phyloP scores from a whole-genome alignment of 1,140 invertebrate genomes.

The Steinernema feltiae region DNA sequence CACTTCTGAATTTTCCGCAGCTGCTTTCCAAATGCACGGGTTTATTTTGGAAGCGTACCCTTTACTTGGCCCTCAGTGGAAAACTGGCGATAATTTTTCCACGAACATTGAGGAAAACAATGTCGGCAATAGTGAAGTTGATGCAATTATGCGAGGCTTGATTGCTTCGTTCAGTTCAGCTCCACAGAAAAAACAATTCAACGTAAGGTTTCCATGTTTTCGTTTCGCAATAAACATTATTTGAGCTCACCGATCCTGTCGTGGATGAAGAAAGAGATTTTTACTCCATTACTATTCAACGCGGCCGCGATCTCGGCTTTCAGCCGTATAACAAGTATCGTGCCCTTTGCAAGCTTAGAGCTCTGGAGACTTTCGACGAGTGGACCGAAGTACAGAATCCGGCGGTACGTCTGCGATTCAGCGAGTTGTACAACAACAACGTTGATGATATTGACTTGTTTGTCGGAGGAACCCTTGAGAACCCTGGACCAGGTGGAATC shows the following conservation, averaged over 20 bases:
- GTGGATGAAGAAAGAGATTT: constrained; percentile 61
- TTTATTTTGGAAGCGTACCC: constrained; percentile 25
- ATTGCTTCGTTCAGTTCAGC: constrained; percentile 19
- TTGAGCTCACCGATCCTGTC: constrained; percentile 29
- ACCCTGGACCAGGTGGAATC: constrained; percentile 69
- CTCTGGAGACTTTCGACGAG: constrained; percentile 40
- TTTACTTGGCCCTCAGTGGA: constrained; percentile 16
- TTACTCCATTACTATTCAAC: constrained; percentile 64
- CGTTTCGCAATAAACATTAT: not conserved
- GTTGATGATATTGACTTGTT: constrained; percentile 77
- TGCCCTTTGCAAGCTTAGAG: constrained; percentile 72
- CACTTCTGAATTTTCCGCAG: constrained; percentile 27
- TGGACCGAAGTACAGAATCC: constrained; percentile 23
- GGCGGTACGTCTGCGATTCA: constrained; percentile 18
- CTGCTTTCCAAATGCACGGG: constrained; percentile 39
- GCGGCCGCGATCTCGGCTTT: constrained; percentile 77
- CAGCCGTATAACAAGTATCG: constrained; percentile 75
- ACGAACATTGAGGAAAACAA: not conserved
- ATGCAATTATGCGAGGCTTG: constrained; percentile 30
- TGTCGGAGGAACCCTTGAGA: constrained; percentile 73
- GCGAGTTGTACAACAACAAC: constrained; percentile 21
- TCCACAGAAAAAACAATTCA: constrained; percentile 29
- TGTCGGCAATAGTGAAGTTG: constrained; percentile 16
- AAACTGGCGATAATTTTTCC: not conserved
- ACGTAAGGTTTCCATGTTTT: not conserved